Evolutionary conservation across 2,797 vertebrate species (phyloP), one percentile per base, ranked within the genome.

Genomic region (Gymnothorax javanicus): DNA sequence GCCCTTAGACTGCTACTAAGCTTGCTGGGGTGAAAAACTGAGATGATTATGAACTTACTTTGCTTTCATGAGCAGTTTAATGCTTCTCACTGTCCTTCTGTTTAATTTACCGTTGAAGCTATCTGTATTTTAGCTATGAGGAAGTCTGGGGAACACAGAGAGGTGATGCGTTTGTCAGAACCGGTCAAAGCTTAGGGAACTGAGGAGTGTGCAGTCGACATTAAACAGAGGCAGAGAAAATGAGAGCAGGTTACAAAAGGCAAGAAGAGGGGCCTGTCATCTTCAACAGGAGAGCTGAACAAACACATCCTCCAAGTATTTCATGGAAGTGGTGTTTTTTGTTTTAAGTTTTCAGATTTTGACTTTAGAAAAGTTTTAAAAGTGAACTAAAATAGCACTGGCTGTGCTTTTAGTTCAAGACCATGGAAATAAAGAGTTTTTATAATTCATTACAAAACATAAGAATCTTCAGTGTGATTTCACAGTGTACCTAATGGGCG

Each of bases 131-230:
- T 20, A 82, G 86, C 25, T 86, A 86, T 91, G 87, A 84, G 90
- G 92, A 90, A 92, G 91, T 75, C 43, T 58, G 82, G 27, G 86
- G 88, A 89, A 91, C 87, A 88, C 84, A 84, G 86, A 81, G 83
- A 92, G 91, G 90, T 93, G 90, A 94, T 91, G 90, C 89, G 88
- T 15, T 33, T 85, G 89, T 93, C 92, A 92, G 90, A 93, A 91
- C 54, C 73, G 91, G 93, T 94, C 90, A 93, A 94, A 93, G 92
- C 87, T 13, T 58, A 8, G 50, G 52, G 20, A 56, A 13, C 82
- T 62, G 75, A 79, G 86, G 86, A 89, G 77, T 87, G 85, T 90
- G 83, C 56, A 86, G 87, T 69, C 57, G 84, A 82, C 75, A 82
- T 43, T 67, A 71, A 58, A 79, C 84, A 73, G 56, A 83, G 59